phyloP scores from a whole-genome alignment of 2,797 vertebrate genomes.

The Carcharodon carcharias region DNA sequence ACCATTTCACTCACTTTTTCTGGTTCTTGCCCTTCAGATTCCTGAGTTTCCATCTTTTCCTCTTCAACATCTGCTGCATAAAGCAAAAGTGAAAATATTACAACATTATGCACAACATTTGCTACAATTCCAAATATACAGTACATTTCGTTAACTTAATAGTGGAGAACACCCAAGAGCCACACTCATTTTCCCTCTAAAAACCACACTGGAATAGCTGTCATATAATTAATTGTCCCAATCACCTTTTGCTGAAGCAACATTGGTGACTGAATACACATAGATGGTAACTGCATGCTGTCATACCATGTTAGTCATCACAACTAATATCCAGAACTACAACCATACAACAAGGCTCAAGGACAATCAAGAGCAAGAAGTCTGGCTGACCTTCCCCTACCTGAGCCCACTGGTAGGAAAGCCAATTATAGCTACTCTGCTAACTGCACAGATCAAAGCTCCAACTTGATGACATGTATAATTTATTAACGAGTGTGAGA shows the following conservation, averaged over 20 bases:
- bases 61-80: constrained; percentile 72
- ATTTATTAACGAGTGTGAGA: background rate
- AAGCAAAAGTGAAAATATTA: constrained; percentile 33
- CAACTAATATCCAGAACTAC: background rate
- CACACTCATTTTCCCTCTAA: background rate
- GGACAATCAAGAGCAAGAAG: background rate
- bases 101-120: background rate
- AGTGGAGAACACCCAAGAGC: background rate
- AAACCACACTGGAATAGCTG: background rate
- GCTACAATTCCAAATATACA: background rate
- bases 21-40: constrained; percentile 72
- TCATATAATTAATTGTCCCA: background rate
- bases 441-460: background rate
- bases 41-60: constrained; percentile 79
- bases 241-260: background rate
- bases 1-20: constrained; percentile 71
- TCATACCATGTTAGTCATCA: background rate
- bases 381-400: background rate
- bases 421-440: background rate
- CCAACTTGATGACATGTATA: background rate
- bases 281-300: background rate
- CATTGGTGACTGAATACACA: background rate
- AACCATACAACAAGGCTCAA: background rate
- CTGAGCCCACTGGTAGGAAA: background rate
- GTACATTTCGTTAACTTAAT: background rate